A percentile compares a stretch with the other conserved stretches of the same genome.
Conservation (phyloP, 2,797 vertebrate species). For the Melanogrammus aeglefinus region DNA sequence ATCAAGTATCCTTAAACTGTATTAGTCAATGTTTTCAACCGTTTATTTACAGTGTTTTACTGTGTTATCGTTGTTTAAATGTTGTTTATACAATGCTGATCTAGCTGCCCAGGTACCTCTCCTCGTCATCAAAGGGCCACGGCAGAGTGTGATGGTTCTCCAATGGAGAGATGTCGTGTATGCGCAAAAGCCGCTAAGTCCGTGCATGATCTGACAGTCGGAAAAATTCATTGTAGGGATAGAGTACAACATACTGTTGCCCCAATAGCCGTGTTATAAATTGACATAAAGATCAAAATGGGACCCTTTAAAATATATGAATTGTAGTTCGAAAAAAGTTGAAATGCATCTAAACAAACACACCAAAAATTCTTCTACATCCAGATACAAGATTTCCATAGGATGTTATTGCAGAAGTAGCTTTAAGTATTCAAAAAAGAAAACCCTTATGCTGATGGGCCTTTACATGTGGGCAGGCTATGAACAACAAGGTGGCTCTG, state of each 20-base stretch:
- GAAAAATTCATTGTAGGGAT: neutral
- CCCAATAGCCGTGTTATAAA: neutral
- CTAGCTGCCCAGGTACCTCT: constrained; percentile 51
- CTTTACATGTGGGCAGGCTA: no score
- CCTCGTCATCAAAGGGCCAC: no score
- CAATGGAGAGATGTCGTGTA: constrained; percentile 79
- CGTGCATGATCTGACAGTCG: constrained; percentile 70
- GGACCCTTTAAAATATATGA: neutral
- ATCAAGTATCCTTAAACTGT: no score
- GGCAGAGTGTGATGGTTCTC: constrained; percentile 82
- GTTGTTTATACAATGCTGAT: neutral
- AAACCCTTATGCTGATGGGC: neutral
- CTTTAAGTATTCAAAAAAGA: neutral
- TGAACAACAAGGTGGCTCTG: neutral
- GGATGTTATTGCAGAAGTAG: neutral
- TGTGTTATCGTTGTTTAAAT: neutral
- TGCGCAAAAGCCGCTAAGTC: constrained; percentile 76
- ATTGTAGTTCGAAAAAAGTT: neutral
- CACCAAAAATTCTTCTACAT: neutral
- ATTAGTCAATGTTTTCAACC: no score
- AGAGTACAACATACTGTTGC: neutral
- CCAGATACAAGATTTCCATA: no score
- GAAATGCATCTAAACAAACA: no score
- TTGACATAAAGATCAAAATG: neutral
- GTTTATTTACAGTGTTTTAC: no score